Base-by-base conservation (phyloP, 1,140 invertebrate genomes). In the Mylabris phalerata region DNA sequence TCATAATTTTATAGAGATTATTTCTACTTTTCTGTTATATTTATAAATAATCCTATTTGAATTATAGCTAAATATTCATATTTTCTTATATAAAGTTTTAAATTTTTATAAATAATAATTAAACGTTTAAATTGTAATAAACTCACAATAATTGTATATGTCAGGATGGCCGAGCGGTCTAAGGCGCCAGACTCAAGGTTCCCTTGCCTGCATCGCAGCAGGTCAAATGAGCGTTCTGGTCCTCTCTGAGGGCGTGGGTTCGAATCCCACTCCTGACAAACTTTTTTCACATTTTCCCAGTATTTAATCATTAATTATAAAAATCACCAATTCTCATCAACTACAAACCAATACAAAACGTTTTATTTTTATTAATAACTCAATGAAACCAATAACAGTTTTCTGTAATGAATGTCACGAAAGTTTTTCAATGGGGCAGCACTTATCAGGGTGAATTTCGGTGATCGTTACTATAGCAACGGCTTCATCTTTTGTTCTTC, bases 211-310 rank as follows among this genome's bases (percentile, higher is more conserved):
- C 51, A 27, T 11, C 38, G 50, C 32, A 4, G 32, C 46, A 43
- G 42, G 44, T 42, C 3, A 11, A 9, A 55, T 47, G 59, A 67
- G 65, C 69, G 71, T 84, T 86, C 84, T 85, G 84, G 84, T 86
- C 84, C 83, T 84, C 84, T 82, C 77, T 85, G 84, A 84, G 84
- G 84, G 85, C 85, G 85, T 86, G 84, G 85, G 85, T 87, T 87
- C 84, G 82, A 87, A 87, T 85, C 85, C 85, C 85, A 86, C 85
- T 87, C 84, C 85, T 87, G 85, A 86, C 84, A 87, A 75, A 19
- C 41, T 26, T 10, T 46, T 52, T 38, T 40, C 49, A 1, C 32
- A 44, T 49, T 60, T 55, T 50, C 9, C 32, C 9, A 42, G 0
- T 9, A 27, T 51, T 26, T 19, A 19, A 19, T 19, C 19, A 19